phyloP scores from a whole-genome alignment of 2,888 invertebrate genomes.

The Diarsia brunnea region DNA sequence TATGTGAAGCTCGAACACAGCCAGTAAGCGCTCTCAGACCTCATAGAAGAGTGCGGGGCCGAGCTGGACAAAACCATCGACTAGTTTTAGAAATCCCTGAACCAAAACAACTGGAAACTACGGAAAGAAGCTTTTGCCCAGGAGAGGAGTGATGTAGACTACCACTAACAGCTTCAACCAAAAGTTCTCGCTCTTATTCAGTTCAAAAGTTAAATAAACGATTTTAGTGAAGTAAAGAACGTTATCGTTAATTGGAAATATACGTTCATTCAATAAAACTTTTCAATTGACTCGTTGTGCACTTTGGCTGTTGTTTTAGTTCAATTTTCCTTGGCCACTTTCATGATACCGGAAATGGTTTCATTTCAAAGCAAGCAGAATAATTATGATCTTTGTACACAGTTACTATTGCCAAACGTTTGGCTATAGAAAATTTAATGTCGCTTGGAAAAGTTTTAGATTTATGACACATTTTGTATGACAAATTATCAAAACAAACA shows the following conservation, averaged over 20 bases:
- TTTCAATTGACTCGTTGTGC: slow-evolving; percentile 26
- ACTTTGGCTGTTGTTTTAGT: slow-evolving; percentile 21
- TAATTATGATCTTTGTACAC: slow-evolving; percentile 28
- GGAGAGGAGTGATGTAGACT: neutral
- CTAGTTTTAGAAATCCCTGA: neutral
- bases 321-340: slow-evolving; percentile 36
- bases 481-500: neutral
- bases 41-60: neutral
- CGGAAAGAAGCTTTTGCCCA: neutral
- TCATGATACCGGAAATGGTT: slow-evolving; percentile 37
- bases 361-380: slow-evolving; percentile 28
- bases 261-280: slow-evolving; percentile 24
- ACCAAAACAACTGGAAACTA: neutral
- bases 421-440: slow-evolving; percentile 32
- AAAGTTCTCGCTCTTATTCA: neutral
- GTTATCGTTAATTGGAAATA: slow-evolving; percentile 29
- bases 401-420: slow-evolving; percentile 19
- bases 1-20: neutral
- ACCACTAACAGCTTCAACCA: neutral
- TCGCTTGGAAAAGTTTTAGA: slow-evolving; percentile 3
- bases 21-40: neutral
- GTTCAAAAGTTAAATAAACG: neutral
- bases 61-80: neutral
- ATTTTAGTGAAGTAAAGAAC: slow-evolving; percentile 7
- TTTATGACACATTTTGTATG: neutral